phyloP scores from a whole-genome alignment of 1,140 invertebrate species.

The Sipha flava region DNA sequence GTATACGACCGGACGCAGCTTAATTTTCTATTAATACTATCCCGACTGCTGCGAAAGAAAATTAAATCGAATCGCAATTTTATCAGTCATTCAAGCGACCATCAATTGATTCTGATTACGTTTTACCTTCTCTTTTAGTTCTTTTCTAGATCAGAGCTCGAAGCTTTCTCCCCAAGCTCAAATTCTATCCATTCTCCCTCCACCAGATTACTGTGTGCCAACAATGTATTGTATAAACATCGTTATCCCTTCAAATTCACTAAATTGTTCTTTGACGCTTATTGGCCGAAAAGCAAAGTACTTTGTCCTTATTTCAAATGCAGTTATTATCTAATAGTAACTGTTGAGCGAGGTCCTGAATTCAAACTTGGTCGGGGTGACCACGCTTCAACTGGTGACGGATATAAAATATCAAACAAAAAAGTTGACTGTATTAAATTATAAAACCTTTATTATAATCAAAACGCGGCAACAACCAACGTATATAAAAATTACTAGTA shows the following conservation, averaged over 20 bases:
- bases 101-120: slow-evolving; percentile 8
- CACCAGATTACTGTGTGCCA: background rate
- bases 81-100: background rate
- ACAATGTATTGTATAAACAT: background rate
- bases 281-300: background rate
- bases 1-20: background rate
- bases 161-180: background rate
- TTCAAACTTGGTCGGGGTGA: too few species aligned
- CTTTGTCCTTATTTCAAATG: background rate
- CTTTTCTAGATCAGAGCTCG: background rate
- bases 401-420: too few species aligned
- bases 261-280: background rate
- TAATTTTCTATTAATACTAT: background rate
- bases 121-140: background rate
- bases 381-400: too few species aligned
- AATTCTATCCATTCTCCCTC: too few species aligned
- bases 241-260: background rate
- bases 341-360: too few species aligned
- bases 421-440: too few species aligned
- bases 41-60: background rate
- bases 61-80: background rate
- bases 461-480: too few species aligned
- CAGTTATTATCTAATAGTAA: too few species aligned
- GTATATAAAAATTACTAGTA: too few species aligned
- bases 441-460: too few species aligned